phyloP scores from a whole-genome alignment of 2,797 vertebrate genomes.

The Halcyon chelicuti region DNA sequence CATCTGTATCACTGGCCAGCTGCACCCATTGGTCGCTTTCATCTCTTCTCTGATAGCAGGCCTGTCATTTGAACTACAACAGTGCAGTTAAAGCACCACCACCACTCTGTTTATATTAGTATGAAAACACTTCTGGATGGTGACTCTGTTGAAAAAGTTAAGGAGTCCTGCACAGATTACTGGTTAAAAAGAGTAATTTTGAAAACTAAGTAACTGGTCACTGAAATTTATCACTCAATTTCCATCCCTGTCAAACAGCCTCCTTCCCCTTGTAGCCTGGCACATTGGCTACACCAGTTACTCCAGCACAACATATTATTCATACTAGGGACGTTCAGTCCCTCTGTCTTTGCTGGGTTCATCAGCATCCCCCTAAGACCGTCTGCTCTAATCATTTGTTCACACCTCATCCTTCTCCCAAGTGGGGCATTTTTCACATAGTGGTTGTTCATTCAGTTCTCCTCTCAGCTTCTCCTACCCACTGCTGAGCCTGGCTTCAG shows the following conservation, averaged over 20 bases:
- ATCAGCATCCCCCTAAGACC: background rate
- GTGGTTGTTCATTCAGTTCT: background rate
- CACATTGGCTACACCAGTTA: background rate
- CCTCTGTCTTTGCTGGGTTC: background rate
- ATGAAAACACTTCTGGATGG: background rate
- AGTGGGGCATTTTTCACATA: background rate
- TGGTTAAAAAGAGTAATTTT: background rate
- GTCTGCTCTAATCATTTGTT: background rate
- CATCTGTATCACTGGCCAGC: background rate
- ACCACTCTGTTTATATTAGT: background rate
- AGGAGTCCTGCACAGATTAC: background rate
- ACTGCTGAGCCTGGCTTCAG: background rate
- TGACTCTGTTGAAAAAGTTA: background rate
- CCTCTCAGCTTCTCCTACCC: background rate
- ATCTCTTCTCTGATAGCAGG: background rate
- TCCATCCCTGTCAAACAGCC: background rate
- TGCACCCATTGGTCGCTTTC: background rate
- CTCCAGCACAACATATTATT: background rate
- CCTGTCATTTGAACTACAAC: background rate
- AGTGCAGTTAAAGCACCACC: background rate
- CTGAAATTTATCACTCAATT: background rate
- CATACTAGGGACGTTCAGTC: background rate
- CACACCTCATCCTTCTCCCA: background rate
- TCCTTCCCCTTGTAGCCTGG: background rate
- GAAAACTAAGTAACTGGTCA: background rate